Conservation (phyloP, 1,140 invertebrate genomes). For the Drosophila sproati region DNA sequence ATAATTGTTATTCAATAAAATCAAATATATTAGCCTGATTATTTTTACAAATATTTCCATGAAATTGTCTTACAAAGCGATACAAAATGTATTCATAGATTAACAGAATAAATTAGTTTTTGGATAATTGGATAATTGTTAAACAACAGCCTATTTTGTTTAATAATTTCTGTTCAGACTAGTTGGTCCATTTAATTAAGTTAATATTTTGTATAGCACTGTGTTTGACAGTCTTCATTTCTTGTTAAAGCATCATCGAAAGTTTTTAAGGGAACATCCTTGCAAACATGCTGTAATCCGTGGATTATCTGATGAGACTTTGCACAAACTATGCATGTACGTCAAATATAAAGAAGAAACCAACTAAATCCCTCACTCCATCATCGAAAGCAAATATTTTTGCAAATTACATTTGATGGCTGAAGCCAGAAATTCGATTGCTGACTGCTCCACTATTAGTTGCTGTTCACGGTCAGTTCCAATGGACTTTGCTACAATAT, state of each 20-base stretch:
- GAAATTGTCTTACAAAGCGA: too few relatives aligned
- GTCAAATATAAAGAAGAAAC: constrained; percentile 1
- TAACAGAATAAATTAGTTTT: too few relatives aligned
- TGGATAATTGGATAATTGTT: too few relatives aligned
- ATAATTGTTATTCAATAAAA: too few relatives aligned
- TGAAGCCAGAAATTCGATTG: constrained; percentile 30
- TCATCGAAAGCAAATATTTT: constrained; percentile 80
- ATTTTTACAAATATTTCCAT: too few relatives aligned
- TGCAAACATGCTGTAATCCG: not conserved
- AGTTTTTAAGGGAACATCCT: constrained; percentile 3
- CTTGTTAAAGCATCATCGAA: constrained; percentile 6
- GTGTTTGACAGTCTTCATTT: not conserved
- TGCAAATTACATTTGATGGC: constrained; percentile 73
- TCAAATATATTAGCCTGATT: too few relatives aligned
- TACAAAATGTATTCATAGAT: too few relatives aligned
- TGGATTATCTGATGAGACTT: constrained; percentile 12
- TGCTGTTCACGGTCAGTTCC: too few relatives aligned
- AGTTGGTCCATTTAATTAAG: too few relatives aligned
- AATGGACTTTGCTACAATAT: constrained; percentile 7
- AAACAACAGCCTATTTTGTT: too few relatives aligned
- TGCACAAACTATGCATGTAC: constrained; percentile 27
- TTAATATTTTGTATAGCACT: too few relatives aligned
- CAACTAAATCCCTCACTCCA: constrained; percentile 14
- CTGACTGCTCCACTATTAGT: not conserved
- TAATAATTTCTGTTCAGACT: too few relatives aligned